Evolutionary conservation across 2,888 invertebrate genomes (phyloP).

Genomic region (Pocota personata): DNA sequence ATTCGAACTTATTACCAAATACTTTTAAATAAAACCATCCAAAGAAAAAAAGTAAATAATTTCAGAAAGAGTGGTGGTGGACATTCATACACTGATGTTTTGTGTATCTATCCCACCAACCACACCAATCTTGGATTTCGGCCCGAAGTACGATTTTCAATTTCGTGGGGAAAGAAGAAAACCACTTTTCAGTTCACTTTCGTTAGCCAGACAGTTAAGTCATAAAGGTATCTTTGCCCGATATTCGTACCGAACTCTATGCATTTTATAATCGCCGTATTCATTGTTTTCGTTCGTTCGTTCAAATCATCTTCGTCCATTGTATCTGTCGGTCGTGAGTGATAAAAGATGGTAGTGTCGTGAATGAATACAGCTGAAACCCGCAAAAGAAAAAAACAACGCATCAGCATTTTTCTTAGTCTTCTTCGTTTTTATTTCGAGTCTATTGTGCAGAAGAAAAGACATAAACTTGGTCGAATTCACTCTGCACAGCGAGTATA

Average conservation of each 20-base stretch:
- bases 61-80: slow-evolving; percentile 18
- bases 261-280: slow-evolving; percentile 24
- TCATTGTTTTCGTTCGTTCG: slow-evolving; percentile 22
- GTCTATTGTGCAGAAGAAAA: slow-evolving; percentile 10
- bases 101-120: slow-evolving; percentile 36
- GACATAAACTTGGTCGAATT: not conserved
- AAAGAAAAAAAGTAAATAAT: slow-evolving; percentile 35
- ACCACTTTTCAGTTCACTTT: slow-evolving; percentile 79
- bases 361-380: slow-evolving; percentile 32
- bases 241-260: slow-evolving; percentile 8
- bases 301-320: slow-evolving; percentile 13
- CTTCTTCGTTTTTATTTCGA: slow-evolving; percentile 4
- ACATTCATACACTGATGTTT: slow-evolving; percentile 21
- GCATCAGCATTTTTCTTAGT: slow-evolving; percentile 31
- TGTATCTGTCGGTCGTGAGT: slow-evolving; percentile 21
- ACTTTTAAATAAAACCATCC: slow-evolving; percentile 7
- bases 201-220: slow-evolving; percentile 77
- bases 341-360: slow-evolving; percentile 23
- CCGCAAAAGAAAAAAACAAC: not conserved
- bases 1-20: slow-evolving; percentile 49
- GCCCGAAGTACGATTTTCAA: slow-evolving; percentile 42
- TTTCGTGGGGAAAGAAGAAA: slow-evolving; percentile 75
- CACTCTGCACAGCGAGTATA: not conserved
- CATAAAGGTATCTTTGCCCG: slow-evolving; percentile 33
- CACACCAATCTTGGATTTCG: slow-evolving; percentile 34